These are phyloP conservation scores for Ceraclea dissimilis DNA, from an alignment of 2,888 invertebrate species.

Conservation along the genomic window DNA sequence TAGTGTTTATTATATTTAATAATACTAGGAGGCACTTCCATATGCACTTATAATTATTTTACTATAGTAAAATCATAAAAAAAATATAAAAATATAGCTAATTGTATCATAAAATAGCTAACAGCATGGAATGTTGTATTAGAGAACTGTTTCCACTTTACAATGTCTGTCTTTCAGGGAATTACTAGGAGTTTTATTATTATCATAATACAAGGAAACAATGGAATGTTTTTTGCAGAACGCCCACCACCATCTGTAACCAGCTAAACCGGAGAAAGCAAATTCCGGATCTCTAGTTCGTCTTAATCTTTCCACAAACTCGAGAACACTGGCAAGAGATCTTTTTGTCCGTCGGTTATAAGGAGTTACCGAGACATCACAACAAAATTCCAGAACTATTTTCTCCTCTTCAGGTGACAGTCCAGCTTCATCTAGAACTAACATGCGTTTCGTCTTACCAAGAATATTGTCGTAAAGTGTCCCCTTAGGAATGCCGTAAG, in stretches of 20 bases:
- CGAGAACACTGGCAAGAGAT: conserved; percentile 53
- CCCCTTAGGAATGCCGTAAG: conserved; percentile 68
- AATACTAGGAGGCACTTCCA: too few relatives aligned
- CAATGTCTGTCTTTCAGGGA: too few relatives aligned
- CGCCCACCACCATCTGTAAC: conserved; percentile 77
- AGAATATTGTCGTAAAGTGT: conserved; percentile 72
- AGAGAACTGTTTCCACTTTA: too few relatives aligned
- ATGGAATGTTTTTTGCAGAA: conserved; percentile 73
- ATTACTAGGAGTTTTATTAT: conserved; percentile 17
- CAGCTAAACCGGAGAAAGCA: conserved; percentile 60
- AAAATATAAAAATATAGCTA: not conserved
- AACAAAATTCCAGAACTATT: conserved; percentile 63
- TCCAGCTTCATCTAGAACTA: conserved; percentile 62
- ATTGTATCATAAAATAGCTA: too few relatives aligned
- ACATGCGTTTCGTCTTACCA: conserved; percentile 70
- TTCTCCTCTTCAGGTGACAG: conserved; percentile 54
- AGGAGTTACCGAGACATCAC: conserved; percentile 60
- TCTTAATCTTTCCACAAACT: conserved; percentile 58
- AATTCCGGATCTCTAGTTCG: conserved; percentile 54
- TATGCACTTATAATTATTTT: too few relatives aligned
- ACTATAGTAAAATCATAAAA: too few relatives aligned
- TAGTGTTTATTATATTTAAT: too few relatives aligned
- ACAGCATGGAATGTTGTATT: too few relatives aligned
- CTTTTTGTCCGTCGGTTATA: conserved; percentile 68
- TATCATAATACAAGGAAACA: conserved; percentile 54